These are phyloP conservation scores for Spodoptera littoralis DNA, from an alignment of 2,888 invertebrate species.

Conservation along the genomic window DNA sequence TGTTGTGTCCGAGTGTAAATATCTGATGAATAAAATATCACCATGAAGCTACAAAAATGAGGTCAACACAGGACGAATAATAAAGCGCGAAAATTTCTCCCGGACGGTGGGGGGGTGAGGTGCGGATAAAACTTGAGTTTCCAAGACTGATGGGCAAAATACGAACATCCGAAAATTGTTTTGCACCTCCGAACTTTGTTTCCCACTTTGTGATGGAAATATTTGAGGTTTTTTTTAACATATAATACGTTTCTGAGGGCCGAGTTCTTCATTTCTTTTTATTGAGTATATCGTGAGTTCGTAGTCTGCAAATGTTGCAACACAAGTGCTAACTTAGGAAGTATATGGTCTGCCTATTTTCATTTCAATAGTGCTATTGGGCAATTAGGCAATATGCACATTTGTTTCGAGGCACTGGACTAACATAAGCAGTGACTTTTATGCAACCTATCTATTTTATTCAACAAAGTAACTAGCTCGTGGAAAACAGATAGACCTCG, in stretches of 20 bases:
- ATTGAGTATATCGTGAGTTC: conserved; percentile 19
- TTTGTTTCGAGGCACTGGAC: too few relatives aligned
- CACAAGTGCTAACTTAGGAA: too few relatives aligned
- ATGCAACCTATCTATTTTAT: too few relatives aligned
- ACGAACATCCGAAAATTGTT: conserved; percentile 58
- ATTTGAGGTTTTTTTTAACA: conserved; percentile 47
- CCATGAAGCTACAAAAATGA: conserved; percentile 55
- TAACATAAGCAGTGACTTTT: too few relatives aligned
- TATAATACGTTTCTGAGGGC: conserved; percentile 32
- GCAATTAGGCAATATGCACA: too few relatives aligned
- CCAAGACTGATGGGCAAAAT: conserved; percentile 52
- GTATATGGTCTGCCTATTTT: too few relatives aligned
- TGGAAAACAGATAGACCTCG: too few relatives aligned
- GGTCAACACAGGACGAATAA: conserved; percentile 58
- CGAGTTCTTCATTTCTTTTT: conserved; percentile 37
- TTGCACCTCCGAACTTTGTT: conserved; percentile 55
- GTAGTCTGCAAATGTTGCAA: too few relatives aligned
- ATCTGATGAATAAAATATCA: conserved; percentile 57
- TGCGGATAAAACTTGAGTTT: conserved; percentile 50
- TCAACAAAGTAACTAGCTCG: too few relatives aligned
- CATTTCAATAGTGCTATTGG: too few relatives aligned
- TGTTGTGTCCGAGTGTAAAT: conserved; percentile 54
- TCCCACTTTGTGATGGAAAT: conserved; percentile 51
- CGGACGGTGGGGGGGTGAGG: conserved; percentile 4
- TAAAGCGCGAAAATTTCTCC: conserved; percentile 55